These are phyloP conservation scores for Ammodytes dubius DNA, from an alignment of 2,113 vertebrate species.

Conservation along the genomic window DNA sequence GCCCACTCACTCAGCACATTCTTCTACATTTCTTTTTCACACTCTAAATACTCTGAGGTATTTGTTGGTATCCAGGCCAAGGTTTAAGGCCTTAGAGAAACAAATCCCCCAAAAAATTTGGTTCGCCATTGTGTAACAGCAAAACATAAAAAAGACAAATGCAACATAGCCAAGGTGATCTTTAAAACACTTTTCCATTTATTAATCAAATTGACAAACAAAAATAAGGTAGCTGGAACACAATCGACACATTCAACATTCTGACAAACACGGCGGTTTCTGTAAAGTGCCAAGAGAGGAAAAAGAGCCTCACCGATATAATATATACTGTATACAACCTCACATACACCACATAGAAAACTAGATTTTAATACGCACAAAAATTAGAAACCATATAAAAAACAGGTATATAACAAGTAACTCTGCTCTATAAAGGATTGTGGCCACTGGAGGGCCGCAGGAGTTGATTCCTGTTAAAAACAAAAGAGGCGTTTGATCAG, in stretches of 20 bases:
- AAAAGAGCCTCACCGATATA: conserved; percentile 60
- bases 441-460: conserved; percentile 10
- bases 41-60: neutral
- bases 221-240: conserved; percentile 32
- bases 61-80: neutral
- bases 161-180: neutral
- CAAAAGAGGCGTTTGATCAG: conserved; percentile 64
- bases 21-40: neutral
- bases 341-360: conserved; percentile 66
- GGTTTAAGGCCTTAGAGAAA: conserved; percentile 7
- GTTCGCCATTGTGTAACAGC: neutral
- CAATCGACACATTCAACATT: conserved; percentile 62
- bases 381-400: conserved; percentile 59
- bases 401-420: conserved; percentile 26
- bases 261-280: conserved; percentile 61
- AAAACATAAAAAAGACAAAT: neutral
- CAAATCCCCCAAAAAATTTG: conserved; percentile 9
- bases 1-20: neutral
- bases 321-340: conserved; percentile 20
- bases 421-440: conserved; percentile 46
- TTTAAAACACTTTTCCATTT: conserved; percentile 66
- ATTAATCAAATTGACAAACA: conserved; percentile 65
- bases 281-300: conserved; percentile 83
- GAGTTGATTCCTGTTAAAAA: conserved; percentile 22
- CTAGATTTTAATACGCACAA: conserved; percentile 53